These are phyloP conservation scores for Cryptus armator DNA, from an alignment of 2,888 invertebrate species.

Conservation along the genomic window DNA sequence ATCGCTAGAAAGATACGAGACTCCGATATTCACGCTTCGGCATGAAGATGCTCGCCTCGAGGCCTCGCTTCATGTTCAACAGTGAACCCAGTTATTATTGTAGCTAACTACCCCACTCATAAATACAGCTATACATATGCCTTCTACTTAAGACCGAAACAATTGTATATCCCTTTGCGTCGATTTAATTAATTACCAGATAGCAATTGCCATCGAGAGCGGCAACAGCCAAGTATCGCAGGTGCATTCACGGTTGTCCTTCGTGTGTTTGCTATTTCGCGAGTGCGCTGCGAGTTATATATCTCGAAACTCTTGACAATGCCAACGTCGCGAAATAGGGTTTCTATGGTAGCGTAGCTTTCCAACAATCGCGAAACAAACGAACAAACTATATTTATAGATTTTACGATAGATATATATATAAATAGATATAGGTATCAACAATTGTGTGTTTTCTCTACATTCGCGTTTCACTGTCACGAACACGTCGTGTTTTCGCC, in stretches of 20 bases:
- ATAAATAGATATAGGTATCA: not conserved
- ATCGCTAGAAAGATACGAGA: constrained; percentile 75
- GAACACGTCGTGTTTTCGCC: constrained; percentile 20
- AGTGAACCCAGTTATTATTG: constrained; percentile 66
- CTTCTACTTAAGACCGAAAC: constrained; percentile 21
- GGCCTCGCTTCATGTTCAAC: constrained; percentile 56
- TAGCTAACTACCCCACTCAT: constrained; percentile 59
- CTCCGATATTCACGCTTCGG: constrained; percentile 83
- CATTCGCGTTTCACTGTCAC: constrained; percentile 40
- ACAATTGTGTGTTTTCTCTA: not conserved
- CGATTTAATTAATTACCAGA: constrained; percentile 54
- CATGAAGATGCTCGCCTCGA: constrained; percentile 76
- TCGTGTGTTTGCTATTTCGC: not conserved
- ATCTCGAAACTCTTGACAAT: constrained; percentile 35
- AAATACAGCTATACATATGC: constrained; percentile 30
- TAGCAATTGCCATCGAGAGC: constrained; percentile 26
- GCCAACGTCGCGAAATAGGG: not conserved
- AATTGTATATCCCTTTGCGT: constrained; percentile 26
- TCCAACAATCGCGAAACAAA: constrained; percentile 32
- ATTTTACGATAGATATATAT: not conserved
- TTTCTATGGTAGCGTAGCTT: constrained; percentile 36
- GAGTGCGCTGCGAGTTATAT: not conserved
- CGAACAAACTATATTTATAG: constrained; percentile 21
- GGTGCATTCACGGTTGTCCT: constrained; percentile 17
- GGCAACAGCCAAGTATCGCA: constrained; percentile 35